These are phyloP conservation scores for Ormyrus labotus DNA, from an alignment of 2,888 invertebrate genomes.

Conservation along the genomic window DNA sequence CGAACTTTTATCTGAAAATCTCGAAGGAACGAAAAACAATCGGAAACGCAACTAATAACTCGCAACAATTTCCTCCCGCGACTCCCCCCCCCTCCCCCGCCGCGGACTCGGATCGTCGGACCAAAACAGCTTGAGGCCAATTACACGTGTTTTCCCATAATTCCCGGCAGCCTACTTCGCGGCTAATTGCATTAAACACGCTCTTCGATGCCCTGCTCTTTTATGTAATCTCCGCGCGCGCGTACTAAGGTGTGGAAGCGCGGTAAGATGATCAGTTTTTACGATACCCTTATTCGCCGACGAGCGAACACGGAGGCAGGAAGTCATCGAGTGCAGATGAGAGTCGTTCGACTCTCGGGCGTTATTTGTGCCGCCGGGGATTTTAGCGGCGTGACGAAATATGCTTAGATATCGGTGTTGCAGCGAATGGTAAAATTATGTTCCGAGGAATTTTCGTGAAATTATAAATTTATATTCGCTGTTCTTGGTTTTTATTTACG, in stretches of 20 bases:
- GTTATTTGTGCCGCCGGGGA: too few relatives aligned
- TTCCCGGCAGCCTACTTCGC: background rate
- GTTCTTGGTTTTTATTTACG: too few relatives aligned
- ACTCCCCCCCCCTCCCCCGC: too few relatives aligned
- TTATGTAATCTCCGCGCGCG: conserved; percentile 14
- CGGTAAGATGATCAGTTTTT: background rate
- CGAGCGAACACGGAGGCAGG: background rate
- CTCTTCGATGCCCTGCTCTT: background rate
- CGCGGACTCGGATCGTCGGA: too few relatives aligned
- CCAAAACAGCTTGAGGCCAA: background rate
- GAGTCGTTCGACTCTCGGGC: background rate
- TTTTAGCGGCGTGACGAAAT: too few relatives aligned
- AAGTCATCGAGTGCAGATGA: background rate
- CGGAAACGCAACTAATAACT: background rate
- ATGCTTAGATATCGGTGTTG: too few relatives aligned
- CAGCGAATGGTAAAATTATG: too few relatives aligned
- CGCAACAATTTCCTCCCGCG: too few relatives aligned
- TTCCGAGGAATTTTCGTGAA: too few relatives aligned
- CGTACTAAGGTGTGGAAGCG: background rate
- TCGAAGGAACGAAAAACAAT: background rate
- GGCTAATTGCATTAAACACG: conserved; percentile 12
- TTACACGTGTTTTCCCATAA: conserved; percentile 27
- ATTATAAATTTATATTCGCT: too few relatives aligned
- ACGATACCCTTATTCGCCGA: conserved; percentile 38
- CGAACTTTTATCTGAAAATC: background rate